phyloP scores from a whole-genome alignment of 1,140 invertebrate genomes.

The Lerema accius region DNA sequence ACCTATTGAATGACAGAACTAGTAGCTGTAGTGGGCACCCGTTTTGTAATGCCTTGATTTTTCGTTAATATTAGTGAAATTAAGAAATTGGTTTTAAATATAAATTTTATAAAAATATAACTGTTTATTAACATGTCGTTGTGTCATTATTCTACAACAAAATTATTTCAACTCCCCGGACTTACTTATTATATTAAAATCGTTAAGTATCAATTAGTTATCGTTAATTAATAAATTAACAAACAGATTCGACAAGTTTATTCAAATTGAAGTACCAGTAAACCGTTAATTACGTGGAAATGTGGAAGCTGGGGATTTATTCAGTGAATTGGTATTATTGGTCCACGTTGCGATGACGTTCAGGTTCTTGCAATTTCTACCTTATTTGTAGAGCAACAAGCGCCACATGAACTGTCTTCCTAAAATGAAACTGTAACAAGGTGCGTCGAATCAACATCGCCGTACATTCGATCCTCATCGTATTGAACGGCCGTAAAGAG shows the following conservation, averaged over 20 bases:
- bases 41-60: too few species aligned
- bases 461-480: slow-evolving; percentile 16
- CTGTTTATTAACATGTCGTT: too few species aligned
- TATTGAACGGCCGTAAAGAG: slow-evolving; percentile 11
- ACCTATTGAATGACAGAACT: too few species aligned
- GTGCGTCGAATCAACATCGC: slow-evolving; percentile 19
- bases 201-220: not conserved
- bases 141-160: too few species aligned
- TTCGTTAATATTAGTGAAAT: too few species aligned
- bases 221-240: not conserved
- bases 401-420: not conserved
- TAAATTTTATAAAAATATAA: too few species aligned
- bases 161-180: too few species aligned
- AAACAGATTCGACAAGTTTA: slow-evolving; percentile 10
- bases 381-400: not conserved
- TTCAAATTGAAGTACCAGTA: slow-evolving; percentile 4
- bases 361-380: not conserved
- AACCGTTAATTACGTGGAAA: slow-evolving; percentile 22
- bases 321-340: slow-evolving; percentile 7
- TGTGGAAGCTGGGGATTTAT: slow-evolving; percentile 4
- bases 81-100: too few species aligned
- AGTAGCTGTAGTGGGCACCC: too few species aligned
- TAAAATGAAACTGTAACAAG: slow-evolving; percentile 14
- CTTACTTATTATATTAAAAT: not conserved
- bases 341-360: not conserved